Percentiles rank a stretch among this genome's conserved stretches.
phyloP scores from a whole-genome alignment of 2,797 vertebrate genomes.

The Denticeps clupeoides region DNA sequence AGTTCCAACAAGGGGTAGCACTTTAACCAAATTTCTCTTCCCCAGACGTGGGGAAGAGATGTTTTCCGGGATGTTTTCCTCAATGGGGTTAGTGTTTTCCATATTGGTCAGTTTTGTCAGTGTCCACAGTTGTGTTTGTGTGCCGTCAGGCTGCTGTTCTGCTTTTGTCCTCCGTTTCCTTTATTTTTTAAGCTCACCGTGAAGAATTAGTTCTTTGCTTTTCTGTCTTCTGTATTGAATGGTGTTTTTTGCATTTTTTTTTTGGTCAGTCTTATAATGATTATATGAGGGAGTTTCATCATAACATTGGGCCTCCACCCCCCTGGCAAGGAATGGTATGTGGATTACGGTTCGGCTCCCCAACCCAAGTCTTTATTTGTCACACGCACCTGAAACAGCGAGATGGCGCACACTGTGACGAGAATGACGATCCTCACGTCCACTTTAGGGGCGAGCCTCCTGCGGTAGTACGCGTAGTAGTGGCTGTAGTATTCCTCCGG shows the following conservation, averaged over 20 bases:
- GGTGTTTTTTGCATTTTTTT: conserved; percentile 29
- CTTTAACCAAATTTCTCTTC: conserved; percentile 26
- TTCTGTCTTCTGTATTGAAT: conserved; percentile 1
- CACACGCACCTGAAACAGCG: conserved; percentile 79
- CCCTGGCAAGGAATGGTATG: conserved; percentile 96
- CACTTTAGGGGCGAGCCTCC: conserved; percentile 79
- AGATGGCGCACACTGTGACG: conserved; percentile 84
- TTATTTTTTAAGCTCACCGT: too few species aligned
- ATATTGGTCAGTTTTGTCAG: too few species aligned
- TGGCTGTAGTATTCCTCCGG: conserved; percentile 94
- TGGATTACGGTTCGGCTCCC: neutral
- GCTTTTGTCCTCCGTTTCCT: too few species aligned
- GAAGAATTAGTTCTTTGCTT: neutral
- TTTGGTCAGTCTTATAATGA: conserved; percentile 96
- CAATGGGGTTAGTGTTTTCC: conserved; percentile 80
- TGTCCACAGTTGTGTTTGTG: too few species aligned
- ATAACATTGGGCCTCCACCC: conserved; percentile 87
- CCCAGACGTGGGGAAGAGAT: conserved; percentile 81
- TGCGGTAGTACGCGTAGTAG: conserved; percentile 89
- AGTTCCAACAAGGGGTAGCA: too few species aligned
- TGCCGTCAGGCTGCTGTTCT: too few species aligned
- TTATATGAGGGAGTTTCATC: conserved; percentile 93
- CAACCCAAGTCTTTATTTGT: neutral
- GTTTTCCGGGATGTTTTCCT: conserved; percentile 95
- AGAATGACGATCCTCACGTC: conserved; percentile 85